These are phyloP conservation scores for Sebastes schlegelii DNA, from an alignment of 2,113 vertebrate genomes.

Conservation along the genomic window DNA sequence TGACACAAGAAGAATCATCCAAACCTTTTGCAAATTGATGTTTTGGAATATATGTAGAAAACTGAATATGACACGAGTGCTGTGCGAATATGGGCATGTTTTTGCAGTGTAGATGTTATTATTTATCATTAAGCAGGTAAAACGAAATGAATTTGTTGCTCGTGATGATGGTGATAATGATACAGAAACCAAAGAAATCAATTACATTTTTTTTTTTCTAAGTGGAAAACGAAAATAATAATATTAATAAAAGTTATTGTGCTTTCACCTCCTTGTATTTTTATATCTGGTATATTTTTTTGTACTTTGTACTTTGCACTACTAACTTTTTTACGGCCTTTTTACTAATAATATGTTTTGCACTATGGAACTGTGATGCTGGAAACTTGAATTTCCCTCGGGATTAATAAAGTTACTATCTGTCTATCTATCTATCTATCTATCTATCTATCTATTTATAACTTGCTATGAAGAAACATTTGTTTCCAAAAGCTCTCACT, in stretches of 20 bases:
- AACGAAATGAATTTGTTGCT: neutral
- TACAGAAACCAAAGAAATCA: too few species aligned
- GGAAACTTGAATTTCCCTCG: too few species aligned
- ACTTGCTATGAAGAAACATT: neutral
- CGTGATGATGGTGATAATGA: neutral
- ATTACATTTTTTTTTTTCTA: too few species aligned
- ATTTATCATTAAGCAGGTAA: neutral
- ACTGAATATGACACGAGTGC: neutral
- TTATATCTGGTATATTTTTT: too few species aligned
- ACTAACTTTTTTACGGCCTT: too few species aligned
- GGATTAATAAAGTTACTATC: too few species aligned
- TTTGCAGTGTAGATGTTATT: neutral
- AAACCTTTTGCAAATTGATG: neutral
- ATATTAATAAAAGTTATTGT: neutral
- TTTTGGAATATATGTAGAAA: neutral
- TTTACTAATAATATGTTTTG: too few species aligned
- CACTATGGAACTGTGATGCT: too few species aligned
- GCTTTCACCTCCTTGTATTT: neutral
- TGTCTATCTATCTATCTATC: too few species aligned
- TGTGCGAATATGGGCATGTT: neutral
- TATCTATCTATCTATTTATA: neutral
- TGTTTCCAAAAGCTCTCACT: neutral
- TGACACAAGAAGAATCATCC: neutral
- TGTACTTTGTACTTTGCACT: too few species aligned
- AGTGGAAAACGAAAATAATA: neutral